phyloP scores from a whole-genome alignment of 2,888 invertebrate species.

The Teleogryllus oceanicus region DNA sequence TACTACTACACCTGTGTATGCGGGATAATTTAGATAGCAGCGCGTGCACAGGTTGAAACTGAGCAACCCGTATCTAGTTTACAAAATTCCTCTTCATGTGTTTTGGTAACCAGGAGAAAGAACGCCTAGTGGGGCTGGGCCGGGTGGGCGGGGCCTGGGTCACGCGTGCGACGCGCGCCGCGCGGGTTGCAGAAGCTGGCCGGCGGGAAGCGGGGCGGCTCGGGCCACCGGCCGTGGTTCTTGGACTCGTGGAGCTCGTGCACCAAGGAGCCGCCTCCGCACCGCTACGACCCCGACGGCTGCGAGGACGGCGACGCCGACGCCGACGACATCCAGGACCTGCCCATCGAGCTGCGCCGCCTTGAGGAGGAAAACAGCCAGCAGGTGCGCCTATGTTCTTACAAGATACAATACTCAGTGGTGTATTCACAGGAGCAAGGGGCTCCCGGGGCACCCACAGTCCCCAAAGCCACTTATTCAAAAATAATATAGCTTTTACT shows the following conservation, averaged over 20 bases:
- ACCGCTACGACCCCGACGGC: conserved; percentile 54
- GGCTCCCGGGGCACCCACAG: too few species aligned
- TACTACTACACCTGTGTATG: too few species aligned
- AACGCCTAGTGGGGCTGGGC: background rate
- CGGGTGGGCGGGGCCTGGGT: background rate
- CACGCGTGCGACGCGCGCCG: background rate
- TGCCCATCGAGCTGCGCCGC: conserved; percentile 83
- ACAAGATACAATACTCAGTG: too few species aligned
- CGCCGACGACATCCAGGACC: conserved; percentile 64
- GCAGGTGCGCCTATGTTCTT: background rate
- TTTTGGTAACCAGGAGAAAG: background rate
- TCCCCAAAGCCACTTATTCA: too few species aligned
- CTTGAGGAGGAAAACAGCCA: conserved; percentile 57
- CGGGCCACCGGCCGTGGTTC: conserved; percentile 66
- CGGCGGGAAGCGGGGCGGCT: conserved; percentile 59
- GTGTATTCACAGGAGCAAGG: too few species aligned
- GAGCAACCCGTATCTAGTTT: background rate
- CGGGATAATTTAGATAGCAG: background rate
- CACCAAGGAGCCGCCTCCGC: conserved; percentile 48
- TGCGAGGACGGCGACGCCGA: conserved; percentile 60
- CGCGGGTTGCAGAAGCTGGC: conserved; percentile 63
- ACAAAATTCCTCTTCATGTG: background rate
- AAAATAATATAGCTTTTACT: too few species aligned
- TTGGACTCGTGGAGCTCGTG: conserved; percentile 70
- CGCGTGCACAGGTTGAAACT: background rate